These are phyloP conservation scores for Progne subis DNA, from an alignment of 2,113 vertebrate species.

Conservation along the genomic window DNA sequence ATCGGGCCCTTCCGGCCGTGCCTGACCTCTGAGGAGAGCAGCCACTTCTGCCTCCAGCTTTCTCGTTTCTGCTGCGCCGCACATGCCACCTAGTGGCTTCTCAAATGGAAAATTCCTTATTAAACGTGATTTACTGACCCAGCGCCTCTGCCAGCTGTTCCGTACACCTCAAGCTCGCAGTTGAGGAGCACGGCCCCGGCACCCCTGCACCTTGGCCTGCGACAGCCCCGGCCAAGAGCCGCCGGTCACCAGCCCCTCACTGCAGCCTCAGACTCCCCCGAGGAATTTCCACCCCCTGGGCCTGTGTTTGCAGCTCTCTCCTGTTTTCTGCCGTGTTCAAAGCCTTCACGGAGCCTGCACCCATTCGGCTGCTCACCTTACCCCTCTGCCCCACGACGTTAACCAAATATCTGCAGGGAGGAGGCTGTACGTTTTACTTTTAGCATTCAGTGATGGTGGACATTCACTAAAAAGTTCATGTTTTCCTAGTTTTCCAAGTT, in stretches of 20 bases:
- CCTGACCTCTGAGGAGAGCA: not conserved
- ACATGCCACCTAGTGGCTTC: conserved; percentile 74
- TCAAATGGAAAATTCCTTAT: conserved; percentile 14
- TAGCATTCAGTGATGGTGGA: not conserved
- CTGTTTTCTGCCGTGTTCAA: not conserved
- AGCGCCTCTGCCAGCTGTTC: fast-evolving
- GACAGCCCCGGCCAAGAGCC: fast-evolving
- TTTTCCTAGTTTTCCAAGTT: not conserved
- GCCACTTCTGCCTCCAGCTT: not conserved
- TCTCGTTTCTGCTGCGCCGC: conserved; percentile 22
- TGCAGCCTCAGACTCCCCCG: not conserved
- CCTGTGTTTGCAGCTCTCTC: not conserved
- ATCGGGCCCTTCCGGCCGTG: not conserved
- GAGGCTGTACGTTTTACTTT: not conserved
- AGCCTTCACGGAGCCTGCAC: fast-evolving
- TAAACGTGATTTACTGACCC: not conserved
- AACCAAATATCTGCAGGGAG: not conserved
- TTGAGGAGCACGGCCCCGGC: fast-evolving
- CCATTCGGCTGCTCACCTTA: not conserved
- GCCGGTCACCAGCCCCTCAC: not conserved
- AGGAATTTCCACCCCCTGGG: not conserved
- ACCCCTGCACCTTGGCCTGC: fast-evolving
- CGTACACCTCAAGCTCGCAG: fast-evolving
- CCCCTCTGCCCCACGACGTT: not conserved
- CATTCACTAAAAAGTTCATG: not conserved